These are phyloP conservation scores for Perizoma flavofasciatum DNA, from an alignment of 2,888 invertebrate species.

Conservation along the genomic window DNA sequence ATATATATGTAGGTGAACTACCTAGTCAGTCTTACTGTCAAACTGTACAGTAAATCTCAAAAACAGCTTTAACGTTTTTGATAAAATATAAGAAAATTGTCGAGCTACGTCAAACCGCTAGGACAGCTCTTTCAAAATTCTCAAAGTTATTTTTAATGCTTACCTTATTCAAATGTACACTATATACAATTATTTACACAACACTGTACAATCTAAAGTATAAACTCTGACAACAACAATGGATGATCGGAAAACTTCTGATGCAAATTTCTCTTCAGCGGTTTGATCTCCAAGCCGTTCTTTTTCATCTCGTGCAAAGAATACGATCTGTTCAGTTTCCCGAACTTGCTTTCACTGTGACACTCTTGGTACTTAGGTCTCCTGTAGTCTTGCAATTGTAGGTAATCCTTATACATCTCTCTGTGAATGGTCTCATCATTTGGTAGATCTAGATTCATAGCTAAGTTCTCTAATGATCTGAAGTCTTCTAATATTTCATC, in stretches of 20 bases:
- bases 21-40: no score
- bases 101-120: no score
- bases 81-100: no score
- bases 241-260: conserved; percentile 50
- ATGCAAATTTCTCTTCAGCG: conserved; percentile 41
- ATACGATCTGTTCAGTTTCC: conserved; percentile 59
- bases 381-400: conserved; percentile 66
- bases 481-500: conserved; percentile 65
- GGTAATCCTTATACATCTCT: conserved; percentile 38
- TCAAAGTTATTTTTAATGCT: neutral
- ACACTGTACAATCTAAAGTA: conserved; percentile 54
- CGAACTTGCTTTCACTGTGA: conserved; percentile 44
- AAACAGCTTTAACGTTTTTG: no score
- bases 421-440: conserved; percentile 17
- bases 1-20: no score
- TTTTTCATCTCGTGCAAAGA: conserved; percentile 61
- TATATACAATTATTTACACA: conserved; percentile 38
- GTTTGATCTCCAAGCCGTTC: conserved; percentile 54
- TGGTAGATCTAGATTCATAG: conserved; percentile 39
- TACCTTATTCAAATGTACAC: conserved; percentile 31
- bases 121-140: neutral
- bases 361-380: conserved; percentile 59
- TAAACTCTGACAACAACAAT: conserved; percentile 67
- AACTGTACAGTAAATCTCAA: no score
- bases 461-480: conserved; percentile 58